Percentiles rank a stretch among this genome's conserved stretches.
These are phyloP conservation scores for Calliopsis andreniformis DNA, from an alignment of 1,140 invertebrate species.

Conservation along the genomic window DNA sequence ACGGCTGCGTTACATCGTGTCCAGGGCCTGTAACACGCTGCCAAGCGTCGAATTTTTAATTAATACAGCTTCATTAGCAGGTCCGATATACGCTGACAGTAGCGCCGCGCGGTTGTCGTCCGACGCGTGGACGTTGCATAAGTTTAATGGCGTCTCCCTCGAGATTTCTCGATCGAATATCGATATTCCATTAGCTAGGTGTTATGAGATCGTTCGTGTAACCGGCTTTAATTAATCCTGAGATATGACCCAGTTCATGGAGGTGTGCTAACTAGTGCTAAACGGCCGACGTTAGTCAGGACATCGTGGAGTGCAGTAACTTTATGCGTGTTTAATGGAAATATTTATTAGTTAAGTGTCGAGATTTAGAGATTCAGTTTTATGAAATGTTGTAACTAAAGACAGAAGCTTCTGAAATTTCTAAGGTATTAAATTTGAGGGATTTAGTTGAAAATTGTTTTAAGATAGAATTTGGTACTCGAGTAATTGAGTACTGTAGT, in stretches of 20 bases:
- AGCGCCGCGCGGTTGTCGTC: constrained; percentile 38
- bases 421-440: no score
- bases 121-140: constrained; percentile 30
- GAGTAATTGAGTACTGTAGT: no score
- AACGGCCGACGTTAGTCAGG: not conserved
- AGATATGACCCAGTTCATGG: constrained; percentile 41
- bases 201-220: constrained; percentile 51
- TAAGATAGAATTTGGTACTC: no score
- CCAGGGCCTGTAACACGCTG: not conserved
- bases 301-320: no score
- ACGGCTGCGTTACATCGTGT: constrained; percentile 26
- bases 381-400: no score
- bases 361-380: no score
- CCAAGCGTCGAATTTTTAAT: constrained; percentile 63
- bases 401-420: no score
- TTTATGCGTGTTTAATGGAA: no score
- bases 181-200: constrained; percentile 49
- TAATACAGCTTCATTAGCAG: constrained; percentile 67
- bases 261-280: not conserved
- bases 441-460: no score
- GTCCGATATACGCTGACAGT: constrained; percentile 41
- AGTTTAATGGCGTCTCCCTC: constrained; percentile 37
- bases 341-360: no score
- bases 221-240: constrained; percentile 68
- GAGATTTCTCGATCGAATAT: constrained; percentile 46